Evolutionary conservation across 1,140 invertebrate genomes (phyloP).

Genomic region (Drosophila trapezifrons): DNA sequence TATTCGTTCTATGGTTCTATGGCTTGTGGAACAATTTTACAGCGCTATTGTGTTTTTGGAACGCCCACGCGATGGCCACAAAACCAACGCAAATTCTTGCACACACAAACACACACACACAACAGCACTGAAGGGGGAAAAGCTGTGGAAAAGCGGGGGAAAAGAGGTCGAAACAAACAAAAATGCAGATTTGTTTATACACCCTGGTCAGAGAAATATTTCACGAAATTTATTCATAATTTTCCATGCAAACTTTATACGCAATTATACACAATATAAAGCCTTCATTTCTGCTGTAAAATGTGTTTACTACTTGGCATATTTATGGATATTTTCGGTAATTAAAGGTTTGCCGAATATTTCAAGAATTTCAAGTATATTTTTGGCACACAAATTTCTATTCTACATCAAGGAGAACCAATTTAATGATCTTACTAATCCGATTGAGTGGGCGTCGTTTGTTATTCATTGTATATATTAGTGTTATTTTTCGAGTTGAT

Average conservation of each 20-base stretch:
- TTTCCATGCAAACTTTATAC: slow-evolving; percentile 29
- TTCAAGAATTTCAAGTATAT: slow-evolving; percentile 5
- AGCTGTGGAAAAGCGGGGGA: background rate
- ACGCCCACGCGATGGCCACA: slow-evolving; percentile 51
- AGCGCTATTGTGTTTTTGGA: slow-evolving; percentile 48
- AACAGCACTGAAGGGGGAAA: background rate
- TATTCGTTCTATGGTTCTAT: background rate
- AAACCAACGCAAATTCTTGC: slow-evolving; percentile 54
- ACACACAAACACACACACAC: slow-evolving; percentile 25
- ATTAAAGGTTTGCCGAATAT: slow-evolving; percentile 19
- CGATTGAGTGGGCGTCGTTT: slow-evolving; percentile 5
- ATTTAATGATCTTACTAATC: slow-evolving; percentile 3
- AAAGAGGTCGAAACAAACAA: slow-evolving; percentile 22
- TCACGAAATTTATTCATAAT: slow-evolving; percentile 28
- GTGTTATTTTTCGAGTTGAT: slow-evolving; percentile 13
- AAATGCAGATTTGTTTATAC: slow-evolving; percentile 44
- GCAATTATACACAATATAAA: slow-evolving; percentile 30
- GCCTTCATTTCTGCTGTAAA: slow-evolving; percentile 19
- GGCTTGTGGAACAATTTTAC: slow-evolving; percentile 46
- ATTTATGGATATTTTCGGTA: slow-evolving; percentile 20
- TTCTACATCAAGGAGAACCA: background rate
- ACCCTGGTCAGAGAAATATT: slow-evolving; percentile 39
- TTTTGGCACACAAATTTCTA: slow-evolving; percentile 3
- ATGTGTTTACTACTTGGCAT: slow-evolving; percentile 23
- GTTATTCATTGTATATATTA: background rate